Conservation (phyloP, 2,113 vertebrate genomes). For the Oreochromis niloticus region DNA sequence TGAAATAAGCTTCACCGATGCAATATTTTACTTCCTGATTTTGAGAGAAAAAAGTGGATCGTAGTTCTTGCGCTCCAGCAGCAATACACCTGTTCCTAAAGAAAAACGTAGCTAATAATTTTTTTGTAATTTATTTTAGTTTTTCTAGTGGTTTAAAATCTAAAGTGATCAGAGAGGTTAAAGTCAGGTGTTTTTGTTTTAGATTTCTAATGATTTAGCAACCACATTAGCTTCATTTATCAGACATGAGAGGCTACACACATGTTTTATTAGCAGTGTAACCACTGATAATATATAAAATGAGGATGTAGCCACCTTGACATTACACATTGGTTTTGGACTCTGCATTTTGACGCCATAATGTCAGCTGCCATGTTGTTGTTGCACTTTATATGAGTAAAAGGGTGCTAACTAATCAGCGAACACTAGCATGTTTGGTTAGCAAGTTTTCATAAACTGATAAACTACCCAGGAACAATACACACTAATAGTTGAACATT, state of each 20-base stretch:
- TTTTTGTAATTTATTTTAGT: fast-evolving
- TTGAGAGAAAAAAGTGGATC: neutral
- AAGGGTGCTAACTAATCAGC: neutral
- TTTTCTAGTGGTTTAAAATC: fast-evolving
- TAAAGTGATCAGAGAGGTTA: neutral
- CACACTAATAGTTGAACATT: neutral
- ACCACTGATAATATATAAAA: neutral
- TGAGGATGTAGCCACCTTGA: neutral
- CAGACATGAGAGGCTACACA: neutral
- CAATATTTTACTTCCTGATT: neutral
- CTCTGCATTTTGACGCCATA: neutral
- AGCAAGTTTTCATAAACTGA: neutral
- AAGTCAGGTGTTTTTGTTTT: neutral
- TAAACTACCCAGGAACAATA: neutral
- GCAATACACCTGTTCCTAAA: neutral
- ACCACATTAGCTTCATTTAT: neutral
- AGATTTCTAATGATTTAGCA: neutral
- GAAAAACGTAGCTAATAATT: fast-evolving
- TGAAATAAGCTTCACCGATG: neutral
- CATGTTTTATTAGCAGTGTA: neutral
- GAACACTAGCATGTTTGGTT: fast-evolving
- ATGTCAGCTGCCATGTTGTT: neutral
- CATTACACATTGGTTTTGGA: fast-evolving
- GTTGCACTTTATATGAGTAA: neutral
- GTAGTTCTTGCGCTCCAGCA: neutral